Evolutionary conservation across 2,888 invertebrate genomes (phyloP), one percentile per base, ranked within the genome.

Genomic region (Tridacna crocea): DNA sequence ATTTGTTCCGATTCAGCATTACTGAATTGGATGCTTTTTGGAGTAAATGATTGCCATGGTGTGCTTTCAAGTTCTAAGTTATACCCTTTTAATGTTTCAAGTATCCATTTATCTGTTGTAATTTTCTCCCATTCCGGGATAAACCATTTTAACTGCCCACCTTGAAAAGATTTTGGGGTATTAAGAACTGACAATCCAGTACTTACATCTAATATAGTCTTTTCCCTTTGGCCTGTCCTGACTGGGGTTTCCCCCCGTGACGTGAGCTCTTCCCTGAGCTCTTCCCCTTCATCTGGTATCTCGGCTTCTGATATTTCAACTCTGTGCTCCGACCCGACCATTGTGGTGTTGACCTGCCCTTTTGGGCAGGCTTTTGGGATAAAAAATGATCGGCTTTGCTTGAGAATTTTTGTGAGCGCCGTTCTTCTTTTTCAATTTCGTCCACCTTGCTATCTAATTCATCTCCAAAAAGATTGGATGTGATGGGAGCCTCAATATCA

Each of bases 21-120:
- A n/a, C 13, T 27, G 55, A 79, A 79, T 24, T 58, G 26, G 4
- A 80, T 27, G 10, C 47, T 63, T 27, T 63, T 76, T n/a, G 76
- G 80, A 19, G 22, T 10, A 61, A 19, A 22, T 19, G 24, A 26
- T 63, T 80, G 80, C 8, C 13, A 24, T 24, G 83, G 83, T 27
- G 19, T 24, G 6, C 26, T 63, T 4, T 48, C 22, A 51, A 82
- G 48, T 60, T 79, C 79, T n/a, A 79, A 46, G 19, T n/a, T 12
- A 22, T 75, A 79, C 12, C 75, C 75, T 63, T 22, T 36, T 8
- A 75, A 47, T 36, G 80, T 80, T 70, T 68, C 15, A 19, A 79
- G 47, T 24, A 75, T 79, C 75, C 70, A 79, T 74, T 58, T 66
- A 26, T 79, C 75, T 17, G 27, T 68, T 46, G 79, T 75, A 17